Evolutionary conservation across 2,888 invertebrate genomes (phyloP).

Genomic region (Branchellion lobata): DNA sequence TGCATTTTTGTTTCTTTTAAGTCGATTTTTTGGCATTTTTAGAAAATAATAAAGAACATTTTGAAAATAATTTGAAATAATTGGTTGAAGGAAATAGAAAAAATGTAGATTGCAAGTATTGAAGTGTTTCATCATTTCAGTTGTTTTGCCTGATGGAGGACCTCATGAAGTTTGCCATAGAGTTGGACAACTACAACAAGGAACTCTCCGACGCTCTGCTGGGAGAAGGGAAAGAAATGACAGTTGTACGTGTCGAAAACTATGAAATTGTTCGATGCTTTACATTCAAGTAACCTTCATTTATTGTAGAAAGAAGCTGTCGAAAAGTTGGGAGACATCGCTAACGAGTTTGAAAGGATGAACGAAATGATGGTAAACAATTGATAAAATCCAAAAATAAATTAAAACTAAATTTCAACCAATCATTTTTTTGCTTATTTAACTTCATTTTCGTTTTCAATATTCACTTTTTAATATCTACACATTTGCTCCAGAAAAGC

Average conservation of each 20-base stretch:
- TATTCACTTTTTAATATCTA: not conserved
- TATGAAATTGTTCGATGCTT: not conserved
- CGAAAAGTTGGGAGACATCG: not conserved
- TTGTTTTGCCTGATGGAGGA: constrained; percentile 38
- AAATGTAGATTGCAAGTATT: not conserved
- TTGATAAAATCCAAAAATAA: not conserved
- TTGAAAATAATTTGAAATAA: not conserved
- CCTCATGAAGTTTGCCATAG: constrained; percentile 31
- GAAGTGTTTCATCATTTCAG: not conserved
- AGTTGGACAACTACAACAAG: constrained; percentile 40
- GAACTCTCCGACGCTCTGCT: constrained; percentile 33
- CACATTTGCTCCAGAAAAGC: not conserved
- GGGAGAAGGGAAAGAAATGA: constrained; percentile 12
- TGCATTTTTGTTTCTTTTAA: not conserved
- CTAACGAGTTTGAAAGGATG: constrained; percentile 16
- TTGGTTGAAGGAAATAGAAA: no score
- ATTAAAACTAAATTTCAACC: no score
- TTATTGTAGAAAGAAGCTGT: constrained; percentile 21
- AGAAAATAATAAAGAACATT: not conserved
- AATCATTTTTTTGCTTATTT: no score
- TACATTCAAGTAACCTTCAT: not conserved
- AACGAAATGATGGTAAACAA: constrained; percentile 20
- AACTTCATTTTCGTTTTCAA: no score
- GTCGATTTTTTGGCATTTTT: not conserved
- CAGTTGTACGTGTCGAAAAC: not conserved